Base-by-base conservation (phyloP, 2,888 invertebrate genomes). In the Gryllus longicercus region DNA sequence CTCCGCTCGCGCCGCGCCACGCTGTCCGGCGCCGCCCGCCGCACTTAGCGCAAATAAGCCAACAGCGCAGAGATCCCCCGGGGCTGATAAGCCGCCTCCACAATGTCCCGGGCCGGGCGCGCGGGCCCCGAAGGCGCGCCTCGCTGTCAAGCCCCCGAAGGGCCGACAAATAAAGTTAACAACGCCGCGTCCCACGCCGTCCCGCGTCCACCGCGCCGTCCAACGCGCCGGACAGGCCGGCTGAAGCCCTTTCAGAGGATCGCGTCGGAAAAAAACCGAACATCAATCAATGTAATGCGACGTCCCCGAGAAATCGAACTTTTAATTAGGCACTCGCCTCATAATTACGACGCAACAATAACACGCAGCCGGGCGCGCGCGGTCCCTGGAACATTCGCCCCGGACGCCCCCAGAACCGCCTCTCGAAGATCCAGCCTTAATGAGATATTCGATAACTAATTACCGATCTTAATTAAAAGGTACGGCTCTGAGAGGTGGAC, bases 41-140 rank as follows among this genome's bases (percentile, higher is more conserved):
- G 63, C 63, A 63, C 63, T 63, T 63, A 63, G 63, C 63, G 63
- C 63, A 63, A 63, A 63, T 63, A 63, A 63, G 63, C 63, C 63
- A n/a, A 38, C 38, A 14, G 63, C 63, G 63, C 63, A 3, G 63
- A 18, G 63, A 63, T 63, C 63, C 63, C 63, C 63, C 16, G n/a
- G 38, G 12, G n/a, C 16, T 4, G 63, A 63, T 63, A 63, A 63
- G 63, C 63, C 63, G n/a, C 63, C 63, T 63, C 12, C n/a, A 63
- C 16, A 63, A 63, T 63, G 16, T 63, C 14, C 16, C n/a, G 63
- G 16, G 5, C 63, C 16, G 63, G n/a, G n/a, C 16, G 63, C 11
- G 63, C 14, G 11, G 14, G 63, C 63, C n/a, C 51, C 0, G 16
- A 63, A 63, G 63, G 63, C 63, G 63, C 63, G n/a, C 63, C 63